These are phyloP conservation scores for Cantharis flavilabris DNA, from an alignment of 2,888 invertebrate species.

Conservation along the genomic window DNA sequence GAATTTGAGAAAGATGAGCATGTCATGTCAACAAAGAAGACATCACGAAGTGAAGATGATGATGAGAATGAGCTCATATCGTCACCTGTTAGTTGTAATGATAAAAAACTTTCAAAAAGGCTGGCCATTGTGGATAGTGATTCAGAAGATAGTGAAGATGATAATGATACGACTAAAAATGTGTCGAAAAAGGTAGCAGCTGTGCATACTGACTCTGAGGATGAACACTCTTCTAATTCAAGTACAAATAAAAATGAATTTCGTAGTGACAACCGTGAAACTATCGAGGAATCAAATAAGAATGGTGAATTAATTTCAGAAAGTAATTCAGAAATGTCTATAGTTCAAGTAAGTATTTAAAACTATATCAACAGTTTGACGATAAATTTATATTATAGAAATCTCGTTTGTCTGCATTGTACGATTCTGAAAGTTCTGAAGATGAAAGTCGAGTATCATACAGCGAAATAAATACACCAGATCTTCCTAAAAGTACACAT, in stretches of 20 bases:
- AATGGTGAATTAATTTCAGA: slow-evolving; percentile 33
- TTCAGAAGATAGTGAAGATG: slow-evolving; percentile 20
- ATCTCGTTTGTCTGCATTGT: slow-evolving; percentile 54
- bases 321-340: not conserved
- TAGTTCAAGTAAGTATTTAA: not conserved
- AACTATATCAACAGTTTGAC: not conserved
- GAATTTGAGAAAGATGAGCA: not conserved
- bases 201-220: slow-evolving; percentile 37
- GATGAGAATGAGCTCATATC: not conserved
- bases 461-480: not conserved
- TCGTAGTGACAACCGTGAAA: not conserved
- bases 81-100: not conserved
- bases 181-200: slow-evolving; percentile 13
- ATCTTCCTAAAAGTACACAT: not conserved
- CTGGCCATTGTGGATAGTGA: slow-evolving; percentile 35
- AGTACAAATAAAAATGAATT: not conserved
- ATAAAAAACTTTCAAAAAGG: not conserved
- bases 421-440: slow-evolving; percentile 63
- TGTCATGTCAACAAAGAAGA: not conserved
- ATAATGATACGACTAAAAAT: not conserved
- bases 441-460: slow-evolving; percentile 34
- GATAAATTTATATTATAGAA: slow-evolving; percentile 34
- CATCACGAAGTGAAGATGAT: not conserved
- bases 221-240: not conserved
- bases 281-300: slow-evolving; percentile 17